A percentile compares a stretch with the other conserved stretches of the same genome.
Evolutionary conservation across 2,113 vertebrate genomes (phyloP).

Genomic region (Daubentonia madagascariensis): DNA sequence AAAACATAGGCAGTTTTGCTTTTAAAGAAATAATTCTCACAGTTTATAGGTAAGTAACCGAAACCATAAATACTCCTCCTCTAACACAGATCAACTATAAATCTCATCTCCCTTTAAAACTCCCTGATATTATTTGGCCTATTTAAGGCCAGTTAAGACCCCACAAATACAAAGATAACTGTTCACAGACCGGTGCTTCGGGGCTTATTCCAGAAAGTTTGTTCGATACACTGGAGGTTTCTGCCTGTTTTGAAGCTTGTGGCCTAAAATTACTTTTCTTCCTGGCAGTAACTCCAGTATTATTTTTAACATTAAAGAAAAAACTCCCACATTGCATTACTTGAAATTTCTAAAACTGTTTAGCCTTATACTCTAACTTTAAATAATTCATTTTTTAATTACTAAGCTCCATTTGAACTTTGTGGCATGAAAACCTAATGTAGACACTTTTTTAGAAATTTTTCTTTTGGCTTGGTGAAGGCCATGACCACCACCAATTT

Average conservation of each 20-base stretch:
- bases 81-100: not conserved
- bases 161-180: conserved; percentile 57
- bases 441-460: not conserved
- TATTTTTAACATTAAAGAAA: conserved; percentile 76
- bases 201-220: conserved; percentile 30
- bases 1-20: conserved; percentile 37
- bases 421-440: not conserved
- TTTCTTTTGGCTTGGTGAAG: not conserved
- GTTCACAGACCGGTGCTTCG: conserved; percentile 17
- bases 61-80: not conserved
- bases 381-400: conserved; percentile 56
- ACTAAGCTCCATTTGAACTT: not conserved
- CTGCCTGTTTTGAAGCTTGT: conserved; percentile 50
- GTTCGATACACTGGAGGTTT: not conserved
- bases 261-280: conserved; percentile 64
- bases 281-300: conserved; percentile 38
- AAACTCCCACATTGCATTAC: not conserved
- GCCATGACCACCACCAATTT: not conserved
- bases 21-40: not conserved
- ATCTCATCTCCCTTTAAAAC: not conserved
- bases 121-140: not conserved
- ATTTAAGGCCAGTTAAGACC: not conserved
- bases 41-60: not conserved
- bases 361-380: conserved; percentile 60
- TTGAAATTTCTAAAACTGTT: conserved; percentile 52